Evolutionary conservation across 1,140 invertebrate genomes (phyloP), one percentile per base, ranked within the genome.

Genomic region (Trichoplusia ni): DNA sequence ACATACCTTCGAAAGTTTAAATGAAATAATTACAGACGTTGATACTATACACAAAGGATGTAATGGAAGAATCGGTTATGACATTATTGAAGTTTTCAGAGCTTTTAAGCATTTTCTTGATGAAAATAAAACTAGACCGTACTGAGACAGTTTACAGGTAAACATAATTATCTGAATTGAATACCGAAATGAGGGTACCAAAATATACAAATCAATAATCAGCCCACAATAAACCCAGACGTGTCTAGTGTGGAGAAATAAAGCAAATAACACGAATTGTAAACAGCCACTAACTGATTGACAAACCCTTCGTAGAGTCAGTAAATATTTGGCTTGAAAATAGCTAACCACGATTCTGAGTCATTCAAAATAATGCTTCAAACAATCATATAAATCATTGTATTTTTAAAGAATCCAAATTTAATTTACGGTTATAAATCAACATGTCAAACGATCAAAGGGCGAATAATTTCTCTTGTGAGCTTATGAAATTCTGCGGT

Each of bases 401-500:
- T 46, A 33, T 60, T 47, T 59, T 46, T 42, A 11, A 46, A 33
- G 40, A 21, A 46, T 35, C 44, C 4, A 0, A 14, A 46, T 60
- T 46, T 31, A 60, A 27, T 46, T 60, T 21, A 46, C 56, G 27
- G 40, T 29, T 33, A 35, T 60, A 31, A 60, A 60, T 60, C 29
- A 46, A 46, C 29, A 46, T 60, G 56, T 46, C 29, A 46, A 46
- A 29, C 47, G 27, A 46, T 46, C 56, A 60, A 60, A 60, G 27
- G 8, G 56, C 18, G 13, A 60, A 47, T 42, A 60, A 60, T 60
- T 60, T 46, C 56, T 46, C 40, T 16, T 40, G 31, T 27, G 23
- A 40, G 13, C 54, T 56, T 58, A 58, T 44, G 53, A 58, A 58
- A 58, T 58, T 58, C 54, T 58, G 54, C 54, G 54, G 37, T 58